Evolutionary conservation across 2,113 vertebrate species (phyloP).

Genomic region (Nycticebus coucang): DNA sequence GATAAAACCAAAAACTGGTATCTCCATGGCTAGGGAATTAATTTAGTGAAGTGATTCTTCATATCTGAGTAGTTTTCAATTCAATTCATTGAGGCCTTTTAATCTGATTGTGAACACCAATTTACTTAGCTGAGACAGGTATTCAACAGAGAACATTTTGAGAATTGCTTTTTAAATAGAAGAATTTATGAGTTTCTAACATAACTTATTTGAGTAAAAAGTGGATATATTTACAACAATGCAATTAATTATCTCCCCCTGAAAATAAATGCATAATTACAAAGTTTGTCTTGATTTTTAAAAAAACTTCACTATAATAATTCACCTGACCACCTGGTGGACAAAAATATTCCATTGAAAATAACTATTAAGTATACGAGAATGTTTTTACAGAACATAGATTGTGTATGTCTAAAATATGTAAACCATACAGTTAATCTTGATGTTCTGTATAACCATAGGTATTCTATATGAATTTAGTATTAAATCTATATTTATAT

Average conservation of each 20-base stretch:
- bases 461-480: neutral
- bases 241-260: neutral
- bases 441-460: neutral
- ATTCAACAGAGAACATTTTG: neutral
- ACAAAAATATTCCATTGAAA: neutral
- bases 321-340: neutral
- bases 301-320: neutral
- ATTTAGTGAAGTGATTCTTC: neutral
- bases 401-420: neutral
- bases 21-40: neutral
- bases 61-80: neutral
- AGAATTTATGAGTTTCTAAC: neutral
- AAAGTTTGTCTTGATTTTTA: neutral
- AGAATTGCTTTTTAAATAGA: neutral
- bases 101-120: neutral
- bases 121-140: neutral
- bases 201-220: neutral
- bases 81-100: neutral
- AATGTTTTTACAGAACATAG: neutral
- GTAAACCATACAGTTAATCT: neutral
- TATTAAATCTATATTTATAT: neutral
- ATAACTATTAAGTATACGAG: neutral
- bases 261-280: neutral
- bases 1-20: neutral
- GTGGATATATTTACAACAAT: neutral